A percentile compares a stretch with the other conserved stretches of the same genome.
These are phyloP conservation scores for Tachysurus fulvidraco DNA, from an alignment of 2,113 vertebrate genomes.

Conservation along the genomic window DNA sequence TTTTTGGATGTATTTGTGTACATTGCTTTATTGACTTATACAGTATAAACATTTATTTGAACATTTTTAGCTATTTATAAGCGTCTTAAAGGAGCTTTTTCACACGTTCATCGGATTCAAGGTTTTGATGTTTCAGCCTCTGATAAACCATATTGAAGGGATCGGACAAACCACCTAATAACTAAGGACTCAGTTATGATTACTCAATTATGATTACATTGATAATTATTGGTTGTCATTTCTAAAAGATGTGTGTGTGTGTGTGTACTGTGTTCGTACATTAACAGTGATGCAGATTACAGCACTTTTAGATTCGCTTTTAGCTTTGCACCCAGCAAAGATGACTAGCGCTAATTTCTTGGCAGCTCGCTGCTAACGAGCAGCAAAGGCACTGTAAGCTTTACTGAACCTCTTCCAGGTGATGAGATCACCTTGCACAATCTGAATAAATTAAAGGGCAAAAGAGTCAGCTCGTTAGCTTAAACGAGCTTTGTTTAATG, in stretches of 20 bases:
- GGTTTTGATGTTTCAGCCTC: background rate
- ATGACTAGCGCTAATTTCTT: conserved; percentile 10
- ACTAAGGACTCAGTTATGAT: no score
- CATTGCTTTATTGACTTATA: background rate
- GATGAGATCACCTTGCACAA: conserved; percentile 42
- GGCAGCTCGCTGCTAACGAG: background rate
- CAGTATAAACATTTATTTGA: background rate
- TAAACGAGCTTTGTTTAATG: conserved; percentile 31
- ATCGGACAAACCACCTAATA: background rate
- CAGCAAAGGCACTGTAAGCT: conserved; percentile 14
- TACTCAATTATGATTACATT: no score
- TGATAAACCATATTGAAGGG: background rate
- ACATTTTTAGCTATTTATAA: background rate
- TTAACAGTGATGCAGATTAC: background rate
- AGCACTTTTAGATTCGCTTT: background rate
- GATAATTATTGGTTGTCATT: no score
- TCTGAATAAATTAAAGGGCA: conserved; percentile 40
- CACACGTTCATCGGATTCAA: background rate
- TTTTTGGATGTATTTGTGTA: background rate
- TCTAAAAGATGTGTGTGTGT: background rate
- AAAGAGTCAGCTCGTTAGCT: conserved; percentile 47
- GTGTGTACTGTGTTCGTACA: background rate
- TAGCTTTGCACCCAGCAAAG: background rate
- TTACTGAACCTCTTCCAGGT: conserved; percentile 45
- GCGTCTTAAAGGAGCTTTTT: background rate